phyloP scores from a whole-genome alignment of 2,797 vertebrate genomes.

The Sciurus carolinensis region DNA sequence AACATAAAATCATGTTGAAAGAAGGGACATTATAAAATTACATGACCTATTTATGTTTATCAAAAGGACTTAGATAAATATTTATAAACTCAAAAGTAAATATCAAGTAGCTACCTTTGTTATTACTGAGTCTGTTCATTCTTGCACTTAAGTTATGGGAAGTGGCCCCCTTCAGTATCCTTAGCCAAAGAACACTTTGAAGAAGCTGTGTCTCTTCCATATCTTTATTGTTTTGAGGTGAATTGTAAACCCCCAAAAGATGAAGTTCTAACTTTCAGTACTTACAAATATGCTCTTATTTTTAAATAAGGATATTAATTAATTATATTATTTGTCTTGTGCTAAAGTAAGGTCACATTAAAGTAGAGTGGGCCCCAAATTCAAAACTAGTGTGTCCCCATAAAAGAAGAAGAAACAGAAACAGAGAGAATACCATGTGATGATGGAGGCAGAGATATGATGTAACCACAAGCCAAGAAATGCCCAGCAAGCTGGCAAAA shows the following conservation, averaged over 20 bases:
- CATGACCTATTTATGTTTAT: neutral
- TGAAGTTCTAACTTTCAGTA: neutral
- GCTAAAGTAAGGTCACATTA: neutral
- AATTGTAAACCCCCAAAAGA: neutral
- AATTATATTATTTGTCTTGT: neutral
- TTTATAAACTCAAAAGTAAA: neutral
- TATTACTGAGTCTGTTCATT: neutral
- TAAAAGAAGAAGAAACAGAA: neutral
- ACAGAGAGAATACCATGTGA: too few relatives aligned
- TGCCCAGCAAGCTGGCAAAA: neutral
- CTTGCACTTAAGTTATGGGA: neutral
- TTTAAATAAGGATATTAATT: neutral
- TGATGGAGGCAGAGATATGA: neutral
- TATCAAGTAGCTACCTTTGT: neutral
- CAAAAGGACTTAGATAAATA: neutral
- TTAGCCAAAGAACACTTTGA: neutral
- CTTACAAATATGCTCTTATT: constrained; percentile 14
- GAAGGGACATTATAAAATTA: neutral
- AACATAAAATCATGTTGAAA: neutral
- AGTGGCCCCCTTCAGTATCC: neutral
- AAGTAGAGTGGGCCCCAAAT: neutral
- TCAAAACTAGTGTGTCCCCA: neutral
- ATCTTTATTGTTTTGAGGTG: neutral
- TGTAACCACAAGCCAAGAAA: neutral
- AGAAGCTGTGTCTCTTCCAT: neutral